Base-by-base conservation (phyloP, 2,888 invertebrate genomes). In the Desoria tigrina region DNA sequence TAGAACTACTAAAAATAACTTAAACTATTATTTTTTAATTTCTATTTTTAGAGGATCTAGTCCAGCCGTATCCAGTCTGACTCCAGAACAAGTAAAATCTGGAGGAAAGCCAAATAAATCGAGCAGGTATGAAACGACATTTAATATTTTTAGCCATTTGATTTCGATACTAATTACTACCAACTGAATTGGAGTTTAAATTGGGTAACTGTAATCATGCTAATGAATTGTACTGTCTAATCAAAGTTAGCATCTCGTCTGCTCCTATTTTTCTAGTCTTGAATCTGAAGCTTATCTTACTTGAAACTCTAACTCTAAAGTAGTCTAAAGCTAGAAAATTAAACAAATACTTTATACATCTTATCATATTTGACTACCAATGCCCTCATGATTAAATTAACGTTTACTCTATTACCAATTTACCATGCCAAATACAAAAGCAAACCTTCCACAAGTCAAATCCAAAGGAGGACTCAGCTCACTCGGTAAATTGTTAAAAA, bases 381-480 rank as follows among this genome's bases (percentile, higher is more conserved):
- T n/a, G n/a, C n/a, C n/a, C n/a, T n/a, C n/a, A n/a, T n/a, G n/a
- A n/a, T n/a, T n/a, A n/a, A n/a, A n/a, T n/a, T n/a, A n/a, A n/a
- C n/a, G n/a, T n/a, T n/a, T n/a, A n/a, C n/a, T n/a, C n/a, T n/a
- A n/a, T n/a, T n/a, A n/a, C 11, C 11, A 32, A 32, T 57, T 69
- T 69, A 49, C 63, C 61, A 68, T 63, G 70, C 69, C n/a, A n/a
- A n/a, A n/a, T n/a, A n/a, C n/a, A 74, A 66, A 76, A 76, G 74
- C 76, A 76, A 74, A 69, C 74, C 74, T 56, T 74, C 73, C 63
- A 66, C 71, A 71, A 74, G 69, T 70, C 76, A 76, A 74, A 71
- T 74, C 71, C 76, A 76, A 65, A 74, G 76, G 74, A 74, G 76
- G 74, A 75, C 73, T 67, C 76, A 76, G 65, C 74, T 76, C 24